Base-by-base conservation (phyloP, 2,888 invertebrate genomes). In the Coelinius sp. region DNA sequence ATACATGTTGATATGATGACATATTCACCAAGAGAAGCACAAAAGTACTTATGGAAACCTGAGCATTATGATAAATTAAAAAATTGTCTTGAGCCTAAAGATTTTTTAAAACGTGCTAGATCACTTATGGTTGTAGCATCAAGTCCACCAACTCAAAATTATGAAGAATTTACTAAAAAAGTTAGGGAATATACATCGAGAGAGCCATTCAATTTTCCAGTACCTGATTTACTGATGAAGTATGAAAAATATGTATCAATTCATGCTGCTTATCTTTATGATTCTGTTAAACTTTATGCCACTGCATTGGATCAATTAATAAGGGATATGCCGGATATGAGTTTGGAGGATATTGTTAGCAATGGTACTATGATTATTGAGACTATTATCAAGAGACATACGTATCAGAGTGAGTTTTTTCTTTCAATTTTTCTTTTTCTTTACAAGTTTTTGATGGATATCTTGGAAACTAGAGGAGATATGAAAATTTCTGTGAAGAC, bases 1-100 rank as follows among this genome's bases (percentile, higher is more conserved):
- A 96, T 99, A 84, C 95, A 95, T 87, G 95, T 97, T 17, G 98
- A 98, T 86, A 95, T 94, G 92, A 93, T 94, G 91, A 94, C 94
- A n/a, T 95, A 95, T 87, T 92, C 94, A 17, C 90, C 91, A 78
- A 90, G 90, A 86, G 93, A 94, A 86, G 93, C 94, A 49, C 89
- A 92, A 82, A 94, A 94, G 88, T 96, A 95, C 90, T 90, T 95
- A 82, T 94, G 94, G 90, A 94, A 90, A 82, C 90, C 91, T 38
- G 91, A 90, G 53, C 88, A 89, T 75, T 88, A 91, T 75, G 89
- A 90, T 62, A 91, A 91, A 80, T 88, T 91, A 81, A 89, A 89
- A 73, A 89, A 89, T 76, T 93, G 93, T 89, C 90, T 89, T 84
- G 91, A 92, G 80, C 91, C 91, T 27, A 87, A 89, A 68, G 91